Evolutionary conservation across 2,113 vertebrate species (phyloP).

Genomic region (Nibea albiflora): DNA sequence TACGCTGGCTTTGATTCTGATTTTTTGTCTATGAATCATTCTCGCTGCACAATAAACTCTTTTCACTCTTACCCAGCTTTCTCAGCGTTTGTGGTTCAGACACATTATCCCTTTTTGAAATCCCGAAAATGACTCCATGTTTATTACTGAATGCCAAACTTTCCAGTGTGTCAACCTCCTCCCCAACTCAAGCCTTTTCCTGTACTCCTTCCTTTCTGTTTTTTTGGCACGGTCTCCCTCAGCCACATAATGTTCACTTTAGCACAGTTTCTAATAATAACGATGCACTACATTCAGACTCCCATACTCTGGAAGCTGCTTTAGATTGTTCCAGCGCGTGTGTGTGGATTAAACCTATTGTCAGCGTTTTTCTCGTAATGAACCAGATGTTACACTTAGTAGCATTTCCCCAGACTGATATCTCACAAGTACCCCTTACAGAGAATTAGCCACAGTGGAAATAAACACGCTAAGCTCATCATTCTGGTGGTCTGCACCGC

Average conservation of each 20-base stretch:
- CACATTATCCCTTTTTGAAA: conserved; percentile 35
- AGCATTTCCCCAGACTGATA: conserved; percentile 25
- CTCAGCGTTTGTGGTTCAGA: conserved; percentile 55
- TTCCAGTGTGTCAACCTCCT: conserved; percentile 55
- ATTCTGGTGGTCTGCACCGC: conserved; percentile 7
- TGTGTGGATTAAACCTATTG: conserved; percentile 26
- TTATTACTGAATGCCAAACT: conserved; percentile 49
- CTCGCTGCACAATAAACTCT: conserved; percentile 18
- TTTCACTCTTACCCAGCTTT: conserved; percentile 19
- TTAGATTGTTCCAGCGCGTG: conserved; percentile 23
- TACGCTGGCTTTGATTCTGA: not conserved
- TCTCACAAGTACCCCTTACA: conserved; percentile 14
- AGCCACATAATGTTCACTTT: not conserved
- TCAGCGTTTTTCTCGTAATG: conserved; percentile 61
- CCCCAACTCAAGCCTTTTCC: conserved; percentile 23
- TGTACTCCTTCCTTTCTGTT: conserved; percentile 19
- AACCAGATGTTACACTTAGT: conserved; percentile 45
- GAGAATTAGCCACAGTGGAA: conserved; percentile 53
- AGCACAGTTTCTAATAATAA: conserved; percentile 21
- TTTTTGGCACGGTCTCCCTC: conserved; percentile 17
- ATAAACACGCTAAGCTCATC: conserved; percentile 47
- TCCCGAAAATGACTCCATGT: conserved; percentile 34
- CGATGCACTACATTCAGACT: not conserved
- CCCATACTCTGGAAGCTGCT: conserved; percentile 3
- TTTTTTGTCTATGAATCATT: not conserved